phyloP scores from a whole-genome alignment of 2,113 vertebrate genomes.

The Corythornis vintsioides region DNA sequence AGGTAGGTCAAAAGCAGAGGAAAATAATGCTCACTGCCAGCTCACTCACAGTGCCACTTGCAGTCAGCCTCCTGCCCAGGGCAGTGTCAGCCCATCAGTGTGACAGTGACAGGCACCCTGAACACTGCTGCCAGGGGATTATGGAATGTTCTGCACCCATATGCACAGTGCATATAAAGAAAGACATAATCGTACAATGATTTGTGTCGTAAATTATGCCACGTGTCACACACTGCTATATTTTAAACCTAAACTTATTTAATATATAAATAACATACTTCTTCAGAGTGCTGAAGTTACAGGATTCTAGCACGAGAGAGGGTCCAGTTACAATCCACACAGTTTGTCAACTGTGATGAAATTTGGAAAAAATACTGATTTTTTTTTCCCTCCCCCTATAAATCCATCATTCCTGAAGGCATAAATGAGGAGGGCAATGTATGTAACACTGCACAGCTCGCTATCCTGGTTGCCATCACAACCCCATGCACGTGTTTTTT shows the following conservation, averaged over 20 bases:
- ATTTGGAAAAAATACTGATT: background rate
- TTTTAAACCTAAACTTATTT: background rate
- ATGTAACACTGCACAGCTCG: background rate
- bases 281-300: background rate
- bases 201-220: background rate
- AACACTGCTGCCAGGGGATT: background rate
- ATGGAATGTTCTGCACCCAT: background rate
- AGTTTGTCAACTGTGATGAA: background rate
- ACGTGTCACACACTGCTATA: background rate
- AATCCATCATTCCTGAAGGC: background rate
- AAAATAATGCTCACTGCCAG: background rate
- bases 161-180: background rate
- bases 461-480: constrained; percentile 55
- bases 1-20: constrained; percentile 36
- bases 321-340: background rate
- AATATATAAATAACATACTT: background rate
- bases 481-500: background rate
- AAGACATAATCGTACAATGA: background rate
- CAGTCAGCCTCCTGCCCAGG: background rate
- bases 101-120: background rate
- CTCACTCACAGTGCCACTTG: background rate
- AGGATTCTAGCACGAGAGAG: background rate
- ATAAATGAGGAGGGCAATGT: background rate
- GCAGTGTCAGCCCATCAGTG: background rate
- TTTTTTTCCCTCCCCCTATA: background rate